These are phyloP conservation scores for Melieria omissa DNA, from an alignment of 2,888 invertebrate species.

Conservation along the genomic window DNA sequence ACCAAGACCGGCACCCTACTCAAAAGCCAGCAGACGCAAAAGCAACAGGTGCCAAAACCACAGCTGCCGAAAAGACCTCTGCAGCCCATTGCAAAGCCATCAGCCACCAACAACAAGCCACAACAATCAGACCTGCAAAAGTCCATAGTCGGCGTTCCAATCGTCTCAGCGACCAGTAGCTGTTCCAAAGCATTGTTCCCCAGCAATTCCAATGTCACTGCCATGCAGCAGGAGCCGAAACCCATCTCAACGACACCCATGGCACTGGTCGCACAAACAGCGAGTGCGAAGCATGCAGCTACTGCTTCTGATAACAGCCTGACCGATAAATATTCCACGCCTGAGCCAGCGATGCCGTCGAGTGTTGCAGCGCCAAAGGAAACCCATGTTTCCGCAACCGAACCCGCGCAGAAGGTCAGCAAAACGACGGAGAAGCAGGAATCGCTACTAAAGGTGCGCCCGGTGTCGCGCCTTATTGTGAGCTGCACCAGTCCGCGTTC, in stretches of 20 bases:
- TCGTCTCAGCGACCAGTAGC: too few species aligned
- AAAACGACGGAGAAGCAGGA: conserved; percentile 40
- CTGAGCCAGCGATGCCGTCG: too few species aligned
- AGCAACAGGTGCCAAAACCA: conserved; percentile 17
- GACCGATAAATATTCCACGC: too few species aligned
- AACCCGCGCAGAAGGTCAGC: conserved; percentile 35
- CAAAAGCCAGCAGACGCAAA: neutral
- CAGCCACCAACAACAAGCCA: neutral
- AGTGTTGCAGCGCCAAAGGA: neutral
- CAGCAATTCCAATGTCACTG: too few species aligned
- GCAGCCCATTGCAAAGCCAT: neutral
- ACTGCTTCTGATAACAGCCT: too few species aligned
- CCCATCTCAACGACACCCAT: too few species aligned
- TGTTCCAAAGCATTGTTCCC: too few species aligned
- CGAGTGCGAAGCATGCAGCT: too few species aligned
- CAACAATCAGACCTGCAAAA: conserved; percentile 6
- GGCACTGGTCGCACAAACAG: too few species aligned
- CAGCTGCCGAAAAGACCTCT: conserved; percentile 29
- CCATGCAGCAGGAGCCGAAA: too few species aligned
- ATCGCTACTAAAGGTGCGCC: conserved; percentile 42
- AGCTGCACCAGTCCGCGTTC: conserved; percentile 42
- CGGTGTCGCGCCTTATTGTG: conserved; percentile 13
- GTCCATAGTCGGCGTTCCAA: too few species aligned
- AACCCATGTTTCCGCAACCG: conserved; percentile 15
- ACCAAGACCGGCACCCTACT: too few species aligned